Evolutionary conservation across 2,888 invertebrate species (phyloP), one percentile per base, ranked within the genome.

Genomic region (Eulithis prunata): DNA sequence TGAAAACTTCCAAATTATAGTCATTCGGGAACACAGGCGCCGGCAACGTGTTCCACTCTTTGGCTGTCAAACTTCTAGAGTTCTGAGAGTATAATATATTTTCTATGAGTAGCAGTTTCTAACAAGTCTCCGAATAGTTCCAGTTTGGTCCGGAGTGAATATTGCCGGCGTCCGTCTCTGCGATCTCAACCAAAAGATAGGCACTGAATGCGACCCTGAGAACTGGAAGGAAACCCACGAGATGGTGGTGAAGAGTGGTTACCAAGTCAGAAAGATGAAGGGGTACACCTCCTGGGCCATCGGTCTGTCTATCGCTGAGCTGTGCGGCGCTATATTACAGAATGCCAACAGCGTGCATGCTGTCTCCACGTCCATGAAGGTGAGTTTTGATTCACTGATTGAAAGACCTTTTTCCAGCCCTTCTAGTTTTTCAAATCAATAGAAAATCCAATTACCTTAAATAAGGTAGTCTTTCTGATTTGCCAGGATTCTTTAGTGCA

Each of bases 231-330:
- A 96, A 49, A 86, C 97, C 10, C 98, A 98, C 89, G 95, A 94
- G 69, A 94, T 78, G 81, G 98, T 98, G 6, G 96, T 98, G 10
- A 92, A 96, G 70, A 97, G 97, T 78, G 98, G 98, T 0, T 97
- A 97, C 85, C 96, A 97, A 80, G 96, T 98, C 46, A 98, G 98
- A 88, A 95, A 94, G 82, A 93, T 97, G 77, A 98, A 98, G 90
- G 98, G 98, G 4, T 98, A 97, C 91, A 98, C 98, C 0, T 97
- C 97, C 21, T 98, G 97, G 97, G 98, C 97, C 10, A 97, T 98
- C 74, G 98, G 97, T 2, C 93, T 97, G 49, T 97, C 97, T 76
- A 94, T 96, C 6, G 94, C 97, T 0, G 94, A 96, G 70, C 88
- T 98, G 53, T 94, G 95, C n/a, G 93, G 94, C 57, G 94, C 96